Conservation (phyloP, 1,140 invertebrate genomes). For the Leptopilina boulardi region DNA sequence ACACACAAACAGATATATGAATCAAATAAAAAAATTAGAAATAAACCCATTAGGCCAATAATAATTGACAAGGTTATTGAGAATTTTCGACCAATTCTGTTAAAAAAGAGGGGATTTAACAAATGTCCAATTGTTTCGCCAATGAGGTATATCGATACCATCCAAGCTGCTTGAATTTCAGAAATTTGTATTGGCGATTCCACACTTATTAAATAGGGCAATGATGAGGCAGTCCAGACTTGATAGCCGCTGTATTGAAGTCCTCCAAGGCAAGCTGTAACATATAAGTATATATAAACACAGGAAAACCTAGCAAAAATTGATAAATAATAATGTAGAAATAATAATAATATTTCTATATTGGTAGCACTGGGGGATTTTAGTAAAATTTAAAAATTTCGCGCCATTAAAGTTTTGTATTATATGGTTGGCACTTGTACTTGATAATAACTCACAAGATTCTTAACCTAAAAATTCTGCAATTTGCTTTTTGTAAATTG, state of each 20-base stretch:
- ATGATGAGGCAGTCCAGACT: not conserved
- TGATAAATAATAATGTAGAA: not conserved
- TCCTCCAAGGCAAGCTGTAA: conserved; percentile 4
- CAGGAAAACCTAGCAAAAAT: not conserved
- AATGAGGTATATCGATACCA: not conserved
- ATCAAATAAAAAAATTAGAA: not conserved
- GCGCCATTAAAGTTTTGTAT: too few relatives aligned
- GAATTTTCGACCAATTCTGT: conserved; percentile 1
- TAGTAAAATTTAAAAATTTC: too few relatives aligned
- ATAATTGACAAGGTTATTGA: not conserved
- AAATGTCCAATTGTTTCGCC: not conserved
- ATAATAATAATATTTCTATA: too few relatives aligned
- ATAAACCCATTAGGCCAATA: not conserved
- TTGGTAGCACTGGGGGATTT: too few relatives aligned
- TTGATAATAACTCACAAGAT: too few relatives aligned
- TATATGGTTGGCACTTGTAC: too few relatives aligned
- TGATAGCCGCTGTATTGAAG: not conserved
- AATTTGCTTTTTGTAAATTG: too few relatives aligned
- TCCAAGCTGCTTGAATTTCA: not conserved
- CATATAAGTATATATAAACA: too few relatives aligned
- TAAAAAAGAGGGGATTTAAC: not conserved
- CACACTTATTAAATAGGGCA: not conserved
- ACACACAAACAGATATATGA: not conserved
- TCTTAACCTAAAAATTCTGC: too few relatives aligned
- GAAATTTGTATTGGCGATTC: not conserved